Evolutionary conservation across 2,888 invertebrate species (phyloP), one percentile per base, ranked within the genome.

Genomic region (Spodoptera littoralis): DNA sequence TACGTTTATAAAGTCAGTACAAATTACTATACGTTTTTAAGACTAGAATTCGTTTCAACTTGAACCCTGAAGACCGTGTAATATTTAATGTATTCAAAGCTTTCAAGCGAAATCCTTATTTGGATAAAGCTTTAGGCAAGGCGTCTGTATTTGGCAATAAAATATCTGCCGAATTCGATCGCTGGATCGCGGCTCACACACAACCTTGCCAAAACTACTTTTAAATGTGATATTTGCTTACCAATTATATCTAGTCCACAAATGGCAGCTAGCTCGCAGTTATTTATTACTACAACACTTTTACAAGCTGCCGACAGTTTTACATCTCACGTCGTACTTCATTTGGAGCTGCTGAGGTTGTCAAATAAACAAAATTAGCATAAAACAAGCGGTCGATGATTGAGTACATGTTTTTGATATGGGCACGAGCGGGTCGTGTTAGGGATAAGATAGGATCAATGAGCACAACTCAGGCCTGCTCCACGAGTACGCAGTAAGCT

Each of bases 131-230:
- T 56, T 51, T 27, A 42, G 60, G 53, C 51, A 45, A 58, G 48
- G 43, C 48, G 18, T 30, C 62, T 65, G 44, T 56, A 53, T 73
- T 73, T 62, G 77, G 73, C 42, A 61, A 73, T 61, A 68, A 69
- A 59, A 62, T 73, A 70, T 73, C 24, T 53, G 60, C 46, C 51
- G 18, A 75, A 65, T 52, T 52, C 42, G 51, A 45, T 61, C 48
- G 53, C 44, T 22, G 24, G 47, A 56, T 47, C 47, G 11, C 5
- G 13, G 42, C 27, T 36, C 13, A 27, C 55, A 58, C 45, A 51
- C 60, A 61, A 44, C 64, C 67, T 74, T 60, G 67, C 64, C 76
- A 60, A 76, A 76, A 74, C 63, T 54, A 61, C 59, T 67, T 71
- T 67, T 60, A 65, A 67, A 65, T 71, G 47, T 65, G 57, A 50